Evolutionary conservation across 2,113 vertebrate species (phyloP).

Genomic region (Oceanites oceanicus): DNA sequence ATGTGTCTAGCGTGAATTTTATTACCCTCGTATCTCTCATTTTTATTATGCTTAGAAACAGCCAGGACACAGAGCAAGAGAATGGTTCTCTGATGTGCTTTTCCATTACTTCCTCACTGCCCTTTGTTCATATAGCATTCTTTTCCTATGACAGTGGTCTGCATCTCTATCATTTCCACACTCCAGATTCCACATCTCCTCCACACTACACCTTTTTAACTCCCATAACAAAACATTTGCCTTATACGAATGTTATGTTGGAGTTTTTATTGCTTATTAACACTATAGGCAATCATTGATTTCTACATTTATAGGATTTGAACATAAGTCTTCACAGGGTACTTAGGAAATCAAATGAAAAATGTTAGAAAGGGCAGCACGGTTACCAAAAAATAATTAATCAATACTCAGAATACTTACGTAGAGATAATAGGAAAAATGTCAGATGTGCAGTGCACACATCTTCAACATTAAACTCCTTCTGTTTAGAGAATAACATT

Average conservation of each 20-base stretch:
- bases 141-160: neutral
- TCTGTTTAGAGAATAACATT: neutral
- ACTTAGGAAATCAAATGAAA: neutral
- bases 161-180: neutral
- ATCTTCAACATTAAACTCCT: neutral
- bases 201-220: neutral
- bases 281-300: neutral
- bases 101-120: neutral
- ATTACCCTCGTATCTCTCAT: constrained; percentile 28
- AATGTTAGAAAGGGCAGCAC: neutral
- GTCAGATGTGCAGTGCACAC: neutral
- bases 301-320: neutral
- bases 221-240: neutral
- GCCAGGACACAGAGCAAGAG: neutral
- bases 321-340: neutral
- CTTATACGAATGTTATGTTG: neutral
- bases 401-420: neutral
- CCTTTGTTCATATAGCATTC: constrained; percentile 11
- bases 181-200: neutral
- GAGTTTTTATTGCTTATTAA: neutral
- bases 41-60: constrained; percentile 49
- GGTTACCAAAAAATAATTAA: neutral
- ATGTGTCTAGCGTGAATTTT: constrained; percentile 40
- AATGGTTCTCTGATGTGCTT: constrained; percentile 45
- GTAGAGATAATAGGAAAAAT: neutral